Percentiles rank a stretch among this genome's conserved stretches.
Conservation (phyloP, 1,140 invertebrate genomes). For the Rhyacophila brunnea region DNA sequence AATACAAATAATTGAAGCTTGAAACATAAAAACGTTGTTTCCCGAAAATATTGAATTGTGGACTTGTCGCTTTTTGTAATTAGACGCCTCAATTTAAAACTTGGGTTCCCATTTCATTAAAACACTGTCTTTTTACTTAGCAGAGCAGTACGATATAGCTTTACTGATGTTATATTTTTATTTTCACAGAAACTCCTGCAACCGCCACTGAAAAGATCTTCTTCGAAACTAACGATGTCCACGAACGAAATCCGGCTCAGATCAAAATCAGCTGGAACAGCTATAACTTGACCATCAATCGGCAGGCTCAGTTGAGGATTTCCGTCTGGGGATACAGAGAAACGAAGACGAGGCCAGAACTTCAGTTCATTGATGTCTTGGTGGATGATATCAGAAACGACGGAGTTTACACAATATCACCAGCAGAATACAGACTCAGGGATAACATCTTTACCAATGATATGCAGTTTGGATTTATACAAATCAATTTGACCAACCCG, state of each 20-base stretch:
- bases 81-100: too few species aligned
- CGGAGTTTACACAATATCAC: slow-evolving; percentile 67
- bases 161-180: not conserved
- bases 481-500: slow-evolving; percentile 84
- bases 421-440: slow-evolving; percentile 65
- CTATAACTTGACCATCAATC: slow-evolving; percentile 80
- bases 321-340: slow-evolving; percentile 86
- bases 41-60: too few species aligned
- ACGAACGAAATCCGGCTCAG: slow-evolving; percentile 68
- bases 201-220: slow-evolving; percentile 81
- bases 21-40: too few species aligned
- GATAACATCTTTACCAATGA: slow-evolving; percentile 68
- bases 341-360: slow-evolving; percentile 72
- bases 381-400: slow-evolving; percentile 63
- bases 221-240: slow-evolving; percentile 71
- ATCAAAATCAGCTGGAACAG: slow-evolving; percentile 80
- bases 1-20: too few species aligned
- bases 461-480: slow-evolving; percentile 85
- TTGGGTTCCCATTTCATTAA: too few species aligned
- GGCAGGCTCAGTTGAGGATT: slow-evolving; percentile 72
- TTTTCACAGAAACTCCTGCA: slow-evolving; percentile 74
- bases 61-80: too few species aligned
- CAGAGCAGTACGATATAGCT: not conserved
- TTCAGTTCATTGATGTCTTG: slow-evolving; percentile 61
- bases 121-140: too few species aligned